Conservation (phyloP, 2,888 invertebrate genomes). For the Uloborus plumipes region DNA sequence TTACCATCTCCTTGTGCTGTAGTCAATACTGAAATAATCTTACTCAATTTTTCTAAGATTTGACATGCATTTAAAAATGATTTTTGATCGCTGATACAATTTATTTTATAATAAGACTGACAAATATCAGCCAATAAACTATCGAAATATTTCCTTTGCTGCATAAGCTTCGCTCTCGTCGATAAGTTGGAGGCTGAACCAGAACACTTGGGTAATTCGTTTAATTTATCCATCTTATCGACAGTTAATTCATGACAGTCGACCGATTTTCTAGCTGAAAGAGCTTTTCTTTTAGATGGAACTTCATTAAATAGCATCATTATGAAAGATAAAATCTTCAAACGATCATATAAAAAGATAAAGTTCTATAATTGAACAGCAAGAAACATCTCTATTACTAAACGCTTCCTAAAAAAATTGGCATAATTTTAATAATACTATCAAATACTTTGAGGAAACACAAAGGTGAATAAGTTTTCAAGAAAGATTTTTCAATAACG, state of each 20-base stretch:
- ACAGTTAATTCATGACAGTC: conserved; percentile 1
- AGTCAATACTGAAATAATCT: neutral
- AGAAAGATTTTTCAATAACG: no score
- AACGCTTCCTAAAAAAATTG: no score
- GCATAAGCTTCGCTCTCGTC: conserved; percentile 4
- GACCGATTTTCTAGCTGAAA: conserved; percentile 30
- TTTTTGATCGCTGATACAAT: conserved; percentile 27
- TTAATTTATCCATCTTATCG: neutral
- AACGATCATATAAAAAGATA: no score
- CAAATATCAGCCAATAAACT: neutral
- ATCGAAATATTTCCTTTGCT: neutral
- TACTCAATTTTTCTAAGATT: conserved; percentile 39
- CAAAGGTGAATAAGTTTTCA: no score
- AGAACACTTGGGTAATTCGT: neutral
- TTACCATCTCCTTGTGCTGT: neutral
- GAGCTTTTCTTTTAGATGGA: conserved; percentile 13
- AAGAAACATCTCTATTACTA: no score
- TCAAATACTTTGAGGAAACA: no score
- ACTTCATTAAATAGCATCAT: neutral
- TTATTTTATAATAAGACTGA: conserved; percentile 8
- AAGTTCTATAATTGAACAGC: no score
- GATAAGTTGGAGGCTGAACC: conserved; percentile 35
- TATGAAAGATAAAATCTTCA: no score
- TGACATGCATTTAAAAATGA: conserved; percentile 43
- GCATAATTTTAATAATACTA: no score